phyloP scores from a whole-genome alignment of 2,888 invertebrate species.

The Nebria salina region DNA sequence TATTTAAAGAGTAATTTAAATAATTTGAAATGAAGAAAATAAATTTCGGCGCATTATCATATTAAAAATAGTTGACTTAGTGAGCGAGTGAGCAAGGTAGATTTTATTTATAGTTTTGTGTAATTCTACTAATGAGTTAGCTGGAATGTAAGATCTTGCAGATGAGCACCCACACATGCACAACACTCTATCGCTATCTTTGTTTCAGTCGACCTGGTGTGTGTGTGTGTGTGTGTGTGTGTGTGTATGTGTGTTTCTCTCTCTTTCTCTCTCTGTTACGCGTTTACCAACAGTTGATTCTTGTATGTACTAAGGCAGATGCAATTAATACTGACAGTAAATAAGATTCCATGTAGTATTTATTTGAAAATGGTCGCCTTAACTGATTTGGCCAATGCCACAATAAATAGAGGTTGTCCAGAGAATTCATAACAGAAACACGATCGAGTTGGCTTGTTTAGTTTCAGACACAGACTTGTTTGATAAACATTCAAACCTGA shows the following conservation, averaged over 20 bases:
- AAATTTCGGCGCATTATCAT: not conserved
- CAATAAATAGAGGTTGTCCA: not conserved
- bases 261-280: not conserved
- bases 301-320: conserved; percentile 22
- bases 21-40: not conserved
- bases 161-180: conserved; percentile 43
- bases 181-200: conserved; percentile 19
- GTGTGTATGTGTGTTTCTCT: too few species aligned
- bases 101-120: conserved; percentile 46
- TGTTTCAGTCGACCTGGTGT: not conserved
- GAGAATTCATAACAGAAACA: conserved; percentile 21
- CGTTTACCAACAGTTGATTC: not conserved
- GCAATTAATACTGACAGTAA: conserved; percentile 46
- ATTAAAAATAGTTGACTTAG: not conserved
- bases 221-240: not conserved
- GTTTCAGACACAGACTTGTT: conserved; percentile 7
- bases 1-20: too few species aligned
- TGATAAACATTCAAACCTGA: conserved; percentile 38
- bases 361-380: conserved; percentile 41
- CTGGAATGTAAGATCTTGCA: conserved; percentile 45
- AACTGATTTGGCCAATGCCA: conserved; percentile 17
- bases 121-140: conserved; percentile 46
- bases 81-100: conserved; percentile 36
- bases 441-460: not conserved
- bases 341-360: conserved; percentile 35